Evolutionary conservation across 2,888 invertebrate genomes (phyloP), one percentile per base, ranked within the genome.

Genomic region (Troides oblongomaculatus): DNA sequence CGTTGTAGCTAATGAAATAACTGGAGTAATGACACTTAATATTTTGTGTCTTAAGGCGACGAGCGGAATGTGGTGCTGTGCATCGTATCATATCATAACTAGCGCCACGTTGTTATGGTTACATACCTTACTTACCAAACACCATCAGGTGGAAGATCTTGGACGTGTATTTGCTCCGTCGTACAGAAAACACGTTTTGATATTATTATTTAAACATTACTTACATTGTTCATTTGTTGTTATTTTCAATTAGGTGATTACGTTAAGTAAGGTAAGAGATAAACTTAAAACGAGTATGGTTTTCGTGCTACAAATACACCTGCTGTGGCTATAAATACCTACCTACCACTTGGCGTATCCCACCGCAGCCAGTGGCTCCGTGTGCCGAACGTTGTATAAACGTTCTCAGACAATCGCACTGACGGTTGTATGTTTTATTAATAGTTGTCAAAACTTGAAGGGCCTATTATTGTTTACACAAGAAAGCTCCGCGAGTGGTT

Each of bases 281-380:
- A 86, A 90, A 89, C 89, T 89, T 90, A 84, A 83, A 46, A 81
- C 75, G 76, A 84, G 86, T 90, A 87, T 88, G 89, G 86, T 87
- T 86, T 87, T 87, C 89, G 81, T 87, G 86, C 88, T 86, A 86
- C 85, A 85, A 79, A 74, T 84, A 83, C 91, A 91, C 90, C 89
- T 89, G 90, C 84, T 83, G 74, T 78, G 78, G 79, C 79, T 85
- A 83, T 85, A 86, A 86, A 86, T 87, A 84, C 82, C 80, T 87
- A 84, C 82, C 80, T 81, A 79, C 67, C 66, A 63, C 63, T 62
- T 75, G 77, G 71, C 69, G 67, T 68, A 69, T 67, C 70, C 62
- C 56, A 64, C 18, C 21, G 61, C 25, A 50, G 63, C 53, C 43
- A 25, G 30, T 21, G 59, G 46, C 23, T 57, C 30, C 65, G 61